Evolutionary conservation across 2,888 invertebrate genomes (phyloP), one percentile per base, ranked within the genome.

Genomic region (Crematogaster levior): DNA sequence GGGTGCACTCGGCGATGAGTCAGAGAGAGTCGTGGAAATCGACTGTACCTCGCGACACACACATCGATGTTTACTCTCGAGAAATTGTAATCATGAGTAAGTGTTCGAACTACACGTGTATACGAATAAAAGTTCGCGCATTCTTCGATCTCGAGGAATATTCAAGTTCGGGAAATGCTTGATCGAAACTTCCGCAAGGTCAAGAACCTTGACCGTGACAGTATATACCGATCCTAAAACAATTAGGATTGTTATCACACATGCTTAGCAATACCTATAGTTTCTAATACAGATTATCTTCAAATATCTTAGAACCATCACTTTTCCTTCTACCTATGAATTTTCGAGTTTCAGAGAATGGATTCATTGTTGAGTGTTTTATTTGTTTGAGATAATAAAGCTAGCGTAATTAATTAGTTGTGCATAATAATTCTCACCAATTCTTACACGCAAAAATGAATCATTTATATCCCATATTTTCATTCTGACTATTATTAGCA

Each of bases 201-300:
- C 77, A 72, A 58, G 30, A 70, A 66, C 56, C 77, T 77, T 77
- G 77, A 68, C 73, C n/a, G 27, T 77, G 53, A 56, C 58, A 0
- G 56, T 24, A 1, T 27, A 10, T 51, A 43, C 0, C 18, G n/a
- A 7, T 21, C 12, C 6, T 56, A 43, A 79, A 30, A 68, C 75
- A 40, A 77, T 77, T 77, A 70, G 21, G 21, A 77, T 77, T 43
- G 70, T 56, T 66, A 65, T 68, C 66, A 40, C 53, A n/a, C 40
- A 9, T 15, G 46, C n/a, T n/a, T n/a, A 51, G 37, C 37, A n/a
- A 12, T 34, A 34, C n/a, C n/a, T 73, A 43, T 40, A 40, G 7
- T n/a, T n/a, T 27, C n/a, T 30, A 1, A 21, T 24, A 37, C 5
- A 27, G 27, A 66, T 66, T 21, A 21, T 66, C 3, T 7, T 27